Evolutionary conservation across 2,113 vertebrate genomes (phyloP).

Genomic region (Tachycineta bicolor): DNA sequence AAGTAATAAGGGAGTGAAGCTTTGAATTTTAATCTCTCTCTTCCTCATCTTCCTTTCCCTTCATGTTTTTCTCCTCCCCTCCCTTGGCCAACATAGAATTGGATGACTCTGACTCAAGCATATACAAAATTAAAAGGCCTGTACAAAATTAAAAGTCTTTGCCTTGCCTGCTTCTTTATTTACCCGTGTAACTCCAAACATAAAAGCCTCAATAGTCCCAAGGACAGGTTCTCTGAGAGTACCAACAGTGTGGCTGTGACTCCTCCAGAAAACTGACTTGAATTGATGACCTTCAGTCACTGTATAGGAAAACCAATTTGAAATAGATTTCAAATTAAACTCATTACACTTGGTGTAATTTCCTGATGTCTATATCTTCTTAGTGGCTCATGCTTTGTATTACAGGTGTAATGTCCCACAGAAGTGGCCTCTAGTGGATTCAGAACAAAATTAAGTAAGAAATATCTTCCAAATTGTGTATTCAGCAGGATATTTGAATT

Average conservation of each 20-base stretch:
- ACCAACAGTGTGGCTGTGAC: background rate
- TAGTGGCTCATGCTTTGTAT: background rate
- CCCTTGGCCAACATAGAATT: background rate
- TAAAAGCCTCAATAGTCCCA: background rate
- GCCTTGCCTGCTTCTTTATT: background rate
- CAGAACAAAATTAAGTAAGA: slow-evolving; percentile 1
- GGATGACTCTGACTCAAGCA: background rate
- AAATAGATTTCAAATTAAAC: slow-evolving; percentile 16
- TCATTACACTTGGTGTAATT: background rate
- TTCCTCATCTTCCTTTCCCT: background rate
- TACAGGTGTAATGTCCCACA: background rate
- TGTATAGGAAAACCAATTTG: background rate
- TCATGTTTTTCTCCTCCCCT: background rate
- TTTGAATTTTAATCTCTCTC: background rate
- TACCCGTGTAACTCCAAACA: background rate
- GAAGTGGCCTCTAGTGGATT: background rate
- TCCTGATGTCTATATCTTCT: background rate
- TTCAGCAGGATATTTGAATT: slow-evolving; percentile 37
- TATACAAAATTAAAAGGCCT: background rate
- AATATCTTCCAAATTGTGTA: background rate
- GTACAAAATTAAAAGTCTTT: background rate
- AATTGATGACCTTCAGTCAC: background rate
- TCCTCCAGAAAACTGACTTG: background rate
- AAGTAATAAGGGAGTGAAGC: background rate
- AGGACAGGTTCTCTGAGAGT: background rate